Evolutionary conservation across 2,888 invertebrate species (phyloP).

Genomic region (Chloromyia formosa): DNA sequence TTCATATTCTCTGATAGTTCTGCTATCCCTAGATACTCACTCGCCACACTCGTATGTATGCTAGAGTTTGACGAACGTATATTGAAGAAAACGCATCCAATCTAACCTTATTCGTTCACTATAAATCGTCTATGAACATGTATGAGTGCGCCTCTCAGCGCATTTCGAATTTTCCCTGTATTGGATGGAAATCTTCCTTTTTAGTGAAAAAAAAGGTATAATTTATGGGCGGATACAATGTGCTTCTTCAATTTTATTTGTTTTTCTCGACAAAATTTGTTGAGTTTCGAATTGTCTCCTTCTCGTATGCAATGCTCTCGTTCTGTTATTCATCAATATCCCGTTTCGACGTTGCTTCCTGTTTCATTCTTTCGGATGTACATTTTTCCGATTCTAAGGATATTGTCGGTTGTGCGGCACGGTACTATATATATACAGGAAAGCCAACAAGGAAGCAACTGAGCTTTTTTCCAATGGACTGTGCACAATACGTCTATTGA

Average conservation of each 20-base stretch:
- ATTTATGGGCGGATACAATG: conserved; percentile 51
- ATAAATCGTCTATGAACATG: neutral
- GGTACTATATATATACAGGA: neutral
- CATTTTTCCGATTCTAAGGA: neutral
- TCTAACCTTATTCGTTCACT: no score
- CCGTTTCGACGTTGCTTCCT: conserved; percentile 32
- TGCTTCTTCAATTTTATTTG: conserved; percentile 47
- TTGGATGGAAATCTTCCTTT: conserved; percentile 44
- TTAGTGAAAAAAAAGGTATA: conserved; percentile 49
- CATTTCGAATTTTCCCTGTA: neutral
- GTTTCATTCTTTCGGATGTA: neutral
- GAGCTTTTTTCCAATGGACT: neutral
- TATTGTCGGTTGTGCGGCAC: neutral
- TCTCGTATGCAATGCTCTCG: neutral
- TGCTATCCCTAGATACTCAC: no score
- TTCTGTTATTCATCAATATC: neutral
- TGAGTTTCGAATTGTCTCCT: neutral
- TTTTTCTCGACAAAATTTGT: conserved; percentile 33
- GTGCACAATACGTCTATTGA: neutral
- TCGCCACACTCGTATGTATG: no score
- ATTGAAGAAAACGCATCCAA: no score
- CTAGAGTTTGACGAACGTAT: no score
- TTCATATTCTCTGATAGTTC: no score
- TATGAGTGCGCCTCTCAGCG: conserved; percentile 24
- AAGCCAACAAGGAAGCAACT: neutral